Percentiles rank a stretch among this genome's conserved stretches.
phyloP scores from a whole-genome alignment of 2,888 invertebrate genomes.

The Synergus japonicus region DNA sequence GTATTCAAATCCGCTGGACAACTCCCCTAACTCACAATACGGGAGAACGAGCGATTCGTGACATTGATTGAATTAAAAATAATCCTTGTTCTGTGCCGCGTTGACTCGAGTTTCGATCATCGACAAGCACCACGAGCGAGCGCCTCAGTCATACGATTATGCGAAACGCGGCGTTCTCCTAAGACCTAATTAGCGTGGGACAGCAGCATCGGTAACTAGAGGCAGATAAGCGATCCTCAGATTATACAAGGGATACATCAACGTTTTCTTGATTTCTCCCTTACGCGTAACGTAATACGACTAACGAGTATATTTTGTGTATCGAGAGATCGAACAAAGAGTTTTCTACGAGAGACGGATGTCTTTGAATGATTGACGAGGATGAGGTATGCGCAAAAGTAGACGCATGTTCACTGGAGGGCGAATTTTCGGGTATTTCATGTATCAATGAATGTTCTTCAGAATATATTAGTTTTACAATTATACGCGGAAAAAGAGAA shows the following conservation, averaged over 20 bases:
- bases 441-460: background rate
- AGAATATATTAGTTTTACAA: background rate
- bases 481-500: background rate
- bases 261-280: slow-evolving; percentile 10
- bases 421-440: background rate
- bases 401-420: background rate
- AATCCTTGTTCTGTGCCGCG: slow-evolving; percentile 57
- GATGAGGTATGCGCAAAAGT: background rate
- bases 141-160: slow-evolving; percentile 49
- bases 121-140: slow-evolving; percentile 38
- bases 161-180: slow-evolving; percentile 41
- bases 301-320: slow-evolving; percentile 9
- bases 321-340: background rate
- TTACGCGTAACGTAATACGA: background rate
- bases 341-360: background rate
- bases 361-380: slow-evolving; percentile 1
- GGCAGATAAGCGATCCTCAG: slow-evolving; percentile 33
- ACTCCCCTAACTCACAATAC: slow-evolving; percentile 60
- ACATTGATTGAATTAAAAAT: slow-evolving; percentile 71
- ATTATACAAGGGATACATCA: slow-evolving; percentile 35
- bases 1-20: slow-evolving; percentile 71
- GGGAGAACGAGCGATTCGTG: slow-evolving; percentile 49
- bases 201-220: slow-evolving; percentile 27
- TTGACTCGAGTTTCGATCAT: slow-evolving; percentile 43
- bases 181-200: slow-evolving; percentile 52